Conservation (phyloP, 2,888 invertebrate species). For the Drosophila peninsularis region DNA sequence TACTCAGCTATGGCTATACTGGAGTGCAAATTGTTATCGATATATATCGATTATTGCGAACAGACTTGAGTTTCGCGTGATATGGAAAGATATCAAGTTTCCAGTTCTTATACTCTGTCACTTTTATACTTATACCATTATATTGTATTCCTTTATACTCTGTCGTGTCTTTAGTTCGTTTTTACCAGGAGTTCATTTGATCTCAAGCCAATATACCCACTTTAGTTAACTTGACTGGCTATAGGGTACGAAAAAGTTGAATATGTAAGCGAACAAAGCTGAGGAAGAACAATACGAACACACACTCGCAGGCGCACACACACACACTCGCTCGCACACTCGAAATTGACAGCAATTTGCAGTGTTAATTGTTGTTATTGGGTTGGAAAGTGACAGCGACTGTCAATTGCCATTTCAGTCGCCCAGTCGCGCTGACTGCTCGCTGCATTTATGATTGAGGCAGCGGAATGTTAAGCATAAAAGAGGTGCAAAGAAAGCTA, state of each 20-base stretch:
- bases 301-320: constrained; percentile 15
- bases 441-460: constrained; percentile 22
- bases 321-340: constrained; percentile 18
- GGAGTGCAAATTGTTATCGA: no score
- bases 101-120: background rate
- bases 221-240: background rate
- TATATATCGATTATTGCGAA: background rate
- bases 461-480: background rate
- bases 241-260: background rate
- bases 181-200: no score
- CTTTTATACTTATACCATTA: background rate
- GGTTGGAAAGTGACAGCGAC: constrained; percentile 32
- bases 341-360: constrained; percentile 66
- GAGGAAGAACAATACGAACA: constrained; percentile 26
- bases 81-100: background rate
- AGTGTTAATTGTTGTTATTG: constrained; percentile 52
- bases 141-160: background rate
- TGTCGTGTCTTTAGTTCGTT: background rate
- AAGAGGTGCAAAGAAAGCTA: no score
- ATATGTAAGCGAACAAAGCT: constrained; percentile 21
- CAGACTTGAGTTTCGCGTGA: no score
- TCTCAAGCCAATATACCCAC: background rate
- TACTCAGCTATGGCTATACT: background rate
- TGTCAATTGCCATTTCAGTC: constrained; percentile 33
- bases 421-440: constrained; percentile 1